phyloP scores from a whole-genome alignment of 2,113 vertebrate species.

The Trematocara unimaculatum region DNA sequence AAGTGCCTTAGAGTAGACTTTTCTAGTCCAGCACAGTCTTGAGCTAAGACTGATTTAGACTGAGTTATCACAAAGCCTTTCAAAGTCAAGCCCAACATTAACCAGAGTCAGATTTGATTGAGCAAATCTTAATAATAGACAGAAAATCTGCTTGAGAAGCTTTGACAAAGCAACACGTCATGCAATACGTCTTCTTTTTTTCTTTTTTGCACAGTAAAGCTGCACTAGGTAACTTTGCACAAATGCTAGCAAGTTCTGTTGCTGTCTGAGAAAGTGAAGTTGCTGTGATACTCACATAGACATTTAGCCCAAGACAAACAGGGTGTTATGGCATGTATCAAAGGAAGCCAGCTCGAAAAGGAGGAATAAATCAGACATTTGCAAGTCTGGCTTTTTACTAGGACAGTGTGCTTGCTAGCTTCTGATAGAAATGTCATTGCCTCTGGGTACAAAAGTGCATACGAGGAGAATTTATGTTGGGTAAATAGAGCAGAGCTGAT shows the following conservation, averaged over 20 bases:
- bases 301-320: neutral
- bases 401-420: neutral
- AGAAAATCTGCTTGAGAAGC: neutral
- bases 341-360: neutral
- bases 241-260: neutral
- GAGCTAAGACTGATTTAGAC: neutral
- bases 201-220: neutral
- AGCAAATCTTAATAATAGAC: neutral
- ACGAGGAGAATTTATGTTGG: neutral
- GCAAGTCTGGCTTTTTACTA: neutral
- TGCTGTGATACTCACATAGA: neutral
- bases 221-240: neutral
- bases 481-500: neutral
- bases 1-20: slow-evolving; percentile 17
- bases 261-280: neutral
- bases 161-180: neutral
- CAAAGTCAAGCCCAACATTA: neutral
- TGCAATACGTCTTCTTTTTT: neutral
- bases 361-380: neutral
- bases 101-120: neutral
- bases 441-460: neutral
- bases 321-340: neutral
- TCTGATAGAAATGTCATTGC: neutral
- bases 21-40: neutral
- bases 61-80: neutral